A percentile compares a stretch with the other conserved stretches of the same genome.
Conservation (phyloP, 2,113 vertebrate genomes). For the Azemiops feae region DNA sequence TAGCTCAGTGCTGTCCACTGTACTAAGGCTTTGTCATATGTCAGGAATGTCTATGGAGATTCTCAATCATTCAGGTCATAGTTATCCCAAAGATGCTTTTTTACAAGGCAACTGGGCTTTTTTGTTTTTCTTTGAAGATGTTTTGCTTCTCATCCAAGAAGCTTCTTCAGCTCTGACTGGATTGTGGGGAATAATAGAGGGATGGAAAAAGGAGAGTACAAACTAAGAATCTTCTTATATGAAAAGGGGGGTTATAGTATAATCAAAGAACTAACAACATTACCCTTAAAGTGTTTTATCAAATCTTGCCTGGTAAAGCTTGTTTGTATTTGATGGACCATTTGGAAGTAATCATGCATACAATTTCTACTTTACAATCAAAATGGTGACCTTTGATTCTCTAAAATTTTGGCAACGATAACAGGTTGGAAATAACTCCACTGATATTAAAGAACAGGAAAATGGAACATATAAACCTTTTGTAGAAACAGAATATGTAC, state of each 20-base stretch:
- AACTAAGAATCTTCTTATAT: neutral
- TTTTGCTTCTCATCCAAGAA: no score
- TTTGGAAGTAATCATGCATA: neutral
- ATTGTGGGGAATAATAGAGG: neutral
- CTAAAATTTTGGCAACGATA: neutral
- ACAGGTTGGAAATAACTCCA: neutral
- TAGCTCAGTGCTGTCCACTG: no score
- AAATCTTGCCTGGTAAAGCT: neutral
- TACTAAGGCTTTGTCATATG: neutral
- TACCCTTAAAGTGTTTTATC: neutral
- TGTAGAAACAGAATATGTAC: neutral
- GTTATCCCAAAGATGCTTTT: no score
- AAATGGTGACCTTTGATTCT: neutral
- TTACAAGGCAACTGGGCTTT: no score
- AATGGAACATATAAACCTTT: neutral
- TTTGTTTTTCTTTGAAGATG: no score
- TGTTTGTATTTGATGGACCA: neutral
- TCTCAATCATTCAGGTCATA: no score
- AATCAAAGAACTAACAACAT: neutral
- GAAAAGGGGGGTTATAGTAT: neutral
- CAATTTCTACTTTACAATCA: neutral
- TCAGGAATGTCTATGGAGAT: neutral
- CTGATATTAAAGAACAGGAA: neutral
- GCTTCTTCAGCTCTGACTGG: no score
- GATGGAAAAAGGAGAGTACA: neutral